Conservation (phyloP, 2,113 vertebrate genomes). For the Erythrocercus mccallii region DNA sequence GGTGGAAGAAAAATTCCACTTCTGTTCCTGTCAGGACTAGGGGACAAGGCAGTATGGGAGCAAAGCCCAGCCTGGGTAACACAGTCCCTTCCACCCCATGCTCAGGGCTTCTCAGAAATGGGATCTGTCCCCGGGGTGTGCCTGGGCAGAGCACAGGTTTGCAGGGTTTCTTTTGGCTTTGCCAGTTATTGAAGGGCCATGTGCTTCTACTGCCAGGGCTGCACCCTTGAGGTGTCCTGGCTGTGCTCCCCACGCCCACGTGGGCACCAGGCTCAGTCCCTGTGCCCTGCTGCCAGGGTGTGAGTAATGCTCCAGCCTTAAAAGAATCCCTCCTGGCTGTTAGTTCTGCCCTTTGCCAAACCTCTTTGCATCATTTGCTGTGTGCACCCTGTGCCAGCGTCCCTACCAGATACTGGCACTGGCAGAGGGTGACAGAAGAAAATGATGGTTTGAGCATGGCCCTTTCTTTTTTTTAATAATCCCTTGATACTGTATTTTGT, state of each 20-base stretch:
- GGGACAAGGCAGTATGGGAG: neutral
- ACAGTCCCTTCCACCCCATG: neutral
- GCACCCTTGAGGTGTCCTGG: neutral
- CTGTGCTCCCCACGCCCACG: accelerated
- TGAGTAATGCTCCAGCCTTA: neutral
- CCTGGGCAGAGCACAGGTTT: neutral
- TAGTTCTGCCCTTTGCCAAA: neutral
- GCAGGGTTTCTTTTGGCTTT: neutral
- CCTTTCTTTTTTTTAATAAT: neutral
- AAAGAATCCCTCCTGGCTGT: neutral
- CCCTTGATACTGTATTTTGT: neutral
- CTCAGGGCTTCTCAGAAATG: neutral
- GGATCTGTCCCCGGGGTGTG: neutral
- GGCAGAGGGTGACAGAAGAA: neutral
- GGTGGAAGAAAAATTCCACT: neutral
- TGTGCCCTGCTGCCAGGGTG: neutral
- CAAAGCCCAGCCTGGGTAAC: neutral
- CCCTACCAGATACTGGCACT: neutral
- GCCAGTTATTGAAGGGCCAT: neutral
- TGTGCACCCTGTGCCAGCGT: neutral
- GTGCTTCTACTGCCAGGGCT: neutral
- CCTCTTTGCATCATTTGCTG: neutral
- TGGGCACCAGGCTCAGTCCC: neutral
- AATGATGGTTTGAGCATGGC: neutral
- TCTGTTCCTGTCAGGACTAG: neutral